Base-by-base conservation (phyloP, 2,797 vertebrate species). In the Phoebastria nigripes region DNA sequence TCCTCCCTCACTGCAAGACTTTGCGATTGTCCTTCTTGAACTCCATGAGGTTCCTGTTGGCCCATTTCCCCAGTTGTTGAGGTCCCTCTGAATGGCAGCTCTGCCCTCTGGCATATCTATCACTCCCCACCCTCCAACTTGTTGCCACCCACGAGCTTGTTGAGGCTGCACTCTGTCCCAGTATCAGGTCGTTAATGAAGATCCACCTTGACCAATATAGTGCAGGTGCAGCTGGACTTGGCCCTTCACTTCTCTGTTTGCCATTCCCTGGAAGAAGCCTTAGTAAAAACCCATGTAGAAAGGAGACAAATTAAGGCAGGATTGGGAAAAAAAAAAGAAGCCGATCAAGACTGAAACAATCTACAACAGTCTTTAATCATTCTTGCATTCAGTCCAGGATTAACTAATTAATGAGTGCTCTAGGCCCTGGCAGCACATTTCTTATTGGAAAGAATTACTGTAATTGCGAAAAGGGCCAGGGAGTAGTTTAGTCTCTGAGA, bases 401-500 rank as follows among this genome's bases (percentile, higher is more conserved):
- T 94, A 92, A 91, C 59, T 94, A 92, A 96, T 92, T 92, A 94
- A 59, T 61, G 49, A 94, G 44, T 11, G 42, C 67, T 91, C 47
- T 77, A 73, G 73, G 69, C 8, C 20, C 41, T 83, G 90, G 79
- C 3, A 2, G n/a, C 65, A 58, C 49, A 56, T 78, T 92, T 76
- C 52, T 94, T 59, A 51, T 33, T 55, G 80, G 89, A 95, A 97
- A 74, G 44, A 86, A 86, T 97, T 79, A 66, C 73, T 55, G 72
- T 76, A 86, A 92, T 95, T 74, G 78, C 16, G 11, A 77, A 90
- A 87, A 63, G 66, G 69, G 44, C 77, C 82, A 86, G 76, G 82
- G 87, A 96, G 54, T 37, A 88, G 62, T 90, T 96, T 59, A 96
- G 86, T 74, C 90, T 94, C 71, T 5, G 84, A 89, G 51, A 93